Percentiles rank a stretch among this genome's conserved stretches.
These are phyloP conservation scores for Oryzias javanicus DNA, from an alignment of 2,113 vertebrate species.

Conservation along the genomic window DNA sequence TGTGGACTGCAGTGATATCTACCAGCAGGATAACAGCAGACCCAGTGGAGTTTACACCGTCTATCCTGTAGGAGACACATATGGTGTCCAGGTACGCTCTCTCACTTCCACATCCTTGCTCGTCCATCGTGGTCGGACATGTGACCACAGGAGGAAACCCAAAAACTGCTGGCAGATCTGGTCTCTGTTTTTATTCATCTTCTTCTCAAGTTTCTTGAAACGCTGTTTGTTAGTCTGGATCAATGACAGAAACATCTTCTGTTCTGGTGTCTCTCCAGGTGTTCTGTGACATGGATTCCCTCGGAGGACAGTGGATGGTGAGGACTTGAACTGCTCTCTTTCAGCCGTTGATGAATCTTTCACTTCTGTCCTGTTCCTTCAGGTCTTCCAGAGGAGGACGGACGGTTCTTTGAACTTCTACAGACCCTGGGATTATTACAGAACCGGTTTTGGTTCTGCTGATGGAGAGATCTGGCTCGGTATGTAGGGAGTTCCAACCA, in stretches of 20 bases:
- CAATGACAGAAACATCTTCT: too few relatives aligned
- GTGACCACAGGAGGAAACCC: too few relatives aligned
- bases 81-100: too few relatives aligned
- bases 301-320: constrained; percentile 16
- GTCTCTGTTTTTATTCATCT: too few relatives aligned
- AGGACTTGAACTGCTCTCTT: neutral
- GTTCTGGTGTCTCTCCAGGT: constrained; percentile 21
- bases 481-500: constrained; percentile 8
- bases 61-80: too few relatives aligned
- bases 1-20: neutral
- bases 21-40: too few relatives aligned
- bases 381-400: constrained; percentile 47
- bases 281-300: constrained; percentile 26
- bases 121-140: too few relatives aligned
- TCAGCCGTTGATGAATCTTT: neutral
- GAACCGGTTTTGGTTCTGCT: constrained; percentile 26
- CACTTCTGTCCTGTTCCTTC: neutral
- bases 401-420: constrained; percentile 38
- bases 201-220: too few relatives aligned
- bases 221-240: too few relatives aligned
- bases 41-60: neutral
- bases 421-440: constrained; percentile 29
- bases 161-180: too few relatives aligned
- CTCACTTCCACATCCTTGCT: too few relatives aligned
- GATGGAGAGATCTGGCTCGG: constrained; percentile 47